phyloP scores from a whole-genome alignment of 1,140 invertebrate genomes.

The Doryteuthis pealeii region DNA sequence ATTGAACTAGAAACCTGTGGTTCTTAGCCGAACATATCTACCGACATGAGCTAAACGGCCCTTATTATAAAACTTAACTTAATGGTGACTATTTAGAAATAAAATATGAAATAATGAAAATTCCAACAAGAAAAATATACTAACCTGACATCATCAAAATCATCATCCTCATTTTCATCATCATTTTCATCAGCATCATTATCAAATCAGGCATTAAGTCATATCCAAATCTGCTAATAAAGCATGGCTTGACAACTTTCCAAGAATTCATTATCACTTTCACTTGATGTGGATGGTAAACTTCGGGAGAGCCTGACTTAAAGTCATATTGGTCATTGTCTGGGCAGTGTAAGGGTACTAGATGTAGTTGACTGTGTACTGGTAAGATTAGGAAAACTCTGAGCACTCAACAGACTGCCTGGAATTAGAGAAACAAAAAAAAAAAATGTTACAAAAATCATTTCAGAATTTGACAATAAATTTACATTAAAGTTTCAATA shows the following conservation, averaged over 20 bases:
- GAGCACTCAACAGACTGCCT: conserved; percentile 84
- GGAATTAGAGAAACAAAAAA: no score
- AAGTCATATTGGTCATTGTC: conserved; percentile 55
- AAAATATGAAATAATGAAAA: no score
- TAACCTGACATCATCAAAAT: conserved; percentile 74
- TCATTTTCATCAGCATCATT: conserved; percentile 96
- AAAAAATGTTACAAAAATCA: no score
- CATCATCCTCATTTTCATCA: conserved; percentile 85
- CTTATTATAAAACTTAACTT: no score
- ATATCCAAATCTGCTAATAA: conserved; percentile 88
- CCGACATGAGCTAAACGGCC: no score
- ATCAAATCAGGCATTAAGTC: conserved; percentile 79
- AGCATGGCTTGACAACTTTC: conserved; percentile 72
- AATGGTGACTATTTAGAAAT: no score
- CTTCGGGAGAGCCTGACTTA: conserved; percentile 83
- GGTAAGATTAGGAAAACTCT: conserved; percentile 90
- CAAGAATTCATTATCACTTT: conserved; percentile 60
- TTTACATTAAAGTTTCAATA: no score
- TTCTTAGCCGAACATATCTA: no score
- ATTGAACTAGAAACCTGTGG: no score
- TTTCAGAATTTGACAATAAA: no score
- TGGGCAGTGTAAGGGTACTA: conserved; percentile 54
- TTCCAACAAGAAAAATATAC: conserved; percentile 17
- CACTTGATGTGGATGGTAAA: conserved; percentile 75
- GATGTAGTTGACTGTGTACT: conserved; percentile 62